Conservation (phyloP, 2,113 vertebrate species). For the Promerops cafer region DNA sequence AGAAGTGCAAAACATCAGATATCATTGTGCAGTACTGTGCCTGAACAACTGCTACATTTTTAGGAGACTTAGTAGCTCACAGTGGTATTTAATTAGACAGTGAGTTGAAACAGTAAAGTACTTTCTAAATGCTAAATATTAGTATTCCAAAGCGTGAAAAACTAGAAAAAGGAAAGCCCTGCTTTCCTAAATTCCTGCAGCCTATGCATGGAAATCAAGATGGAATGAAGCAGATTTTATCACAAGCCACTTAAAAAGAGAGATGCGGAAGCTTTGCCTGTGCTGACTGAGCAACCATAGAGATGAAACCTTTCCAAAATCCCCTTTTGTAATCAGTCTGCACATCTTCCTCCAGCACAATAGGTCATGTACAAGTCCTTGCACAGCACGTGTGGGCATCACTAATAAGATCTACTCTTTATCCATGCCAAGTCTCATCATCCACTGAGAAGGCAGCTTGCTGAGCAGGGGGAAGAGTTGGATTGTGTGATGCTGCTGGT, state of each 20-base stretch:
- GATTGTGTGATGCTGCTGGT: background rate
- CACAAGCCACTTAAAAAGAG: background rate
- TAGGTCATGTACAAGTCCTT: background rate
- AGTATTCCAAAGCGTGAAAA: background rate
- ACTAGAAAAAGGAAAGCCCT: background rate
- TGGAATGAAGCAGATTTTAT: conserved; percentile 29
- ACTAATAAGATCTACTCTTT: conserved; percentile 41
- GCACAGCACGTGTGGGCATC: conserved; percentile 8
- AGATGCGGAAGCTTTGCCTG: background rate
- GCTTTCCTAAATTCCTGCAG: conserved; percentile 7
- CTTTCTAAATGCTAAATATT: background rate
- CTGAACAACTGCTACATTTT: background rate
- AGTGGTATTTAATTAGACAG: background rate
- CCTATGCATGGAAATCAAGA: background rate
- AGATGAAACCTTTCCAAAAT: conserved; percentile 7
- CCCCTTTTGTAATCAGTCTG: background rate
- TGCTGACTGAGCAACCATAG: conserved; percentile 16
- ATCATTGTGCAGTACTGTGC: background rate
- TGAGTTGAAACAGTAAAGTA: background rate
- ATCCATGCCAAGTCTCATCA: conserved; percentile 31
- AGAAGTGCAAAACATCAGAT: background rate
- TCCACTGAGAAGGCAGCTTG: conserved; percentile 33
- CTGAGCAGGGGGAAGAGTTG: conserved; percentile 26
- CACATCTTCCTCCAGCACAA: background rate
- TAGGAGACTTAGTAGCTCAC: background rate